Evolutionary conservation across 2,113 vertebrate species (phyloP).

Genomic region (Pelusios castaneus): DNA sequence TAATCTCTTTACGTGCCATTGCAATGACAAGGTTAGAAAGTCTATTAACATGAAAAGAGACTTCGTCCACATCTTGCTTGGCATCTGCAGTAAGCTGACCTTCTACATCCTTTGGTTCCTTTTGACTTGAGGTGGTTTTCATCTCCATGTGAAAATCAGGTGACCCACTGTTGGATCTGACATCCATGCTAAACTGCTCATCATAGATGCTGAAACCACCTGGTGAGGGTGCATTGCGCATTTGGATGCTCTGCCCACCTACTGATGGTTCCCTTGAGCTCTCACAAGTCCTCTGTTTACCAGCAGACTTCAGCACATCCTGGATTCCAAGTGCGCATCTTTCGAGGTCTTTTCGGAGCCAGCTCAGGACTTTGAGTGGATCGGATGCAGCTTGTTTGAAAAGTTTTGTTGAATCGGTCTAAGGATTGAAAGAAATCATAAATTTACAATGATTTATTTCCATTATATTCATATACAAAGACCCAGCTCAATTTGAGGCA

Average conservation of each 20-base stretch:
- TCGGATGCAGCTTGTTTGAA: slow-evolving; percentile 58
- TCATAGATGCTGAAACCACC: background rate
- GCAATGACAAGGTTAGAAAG: slow-evolving; percentile 68
- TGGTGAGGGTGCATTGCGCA: background rate
- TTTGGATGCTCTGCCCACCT: background rate
- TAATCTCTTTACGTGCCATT: slow-evolving; percentile 61
- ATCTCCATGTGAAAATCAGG: slow-evolving; percentile 18
- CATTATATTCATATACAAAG: background rate
- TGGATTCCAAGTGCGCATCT: slow-evolving; percentile 37
- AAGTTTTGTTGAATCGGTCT: slow-evolving; percentile 11
- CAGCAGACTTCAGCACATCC: background rate
- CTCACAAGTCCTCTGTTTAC: background rate
- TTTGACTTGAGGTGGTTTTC: slow-evolving; percentile 10
- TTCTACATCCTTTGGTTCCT: background rate
- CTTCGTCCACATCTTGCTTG: slow-evolving; percentile 32
- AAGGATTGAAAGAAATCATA: background rate
- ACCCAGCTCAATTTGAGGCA: background rate
- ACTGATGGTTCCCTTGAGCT: background rate
- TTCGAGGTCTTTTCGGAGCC: slow-evolving; percentile 65
- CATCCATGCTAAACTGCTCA: background rate
- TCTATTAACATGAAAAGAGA: slow-evolving; percentile 68
- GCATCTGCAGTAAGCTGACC: background rate
- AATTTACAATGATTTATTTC: background rate
- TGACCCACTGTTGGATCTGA: background rate
- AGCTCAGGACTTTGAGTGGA: slow-evolving; percentile 63